A percentile compares a stretch with the other conserved stretches of the same genome.
Evolutionary conservation across 2,888 invertebrate genomes (phyloP).

Genomic region (Holacanthella duospinosa): DNA sequence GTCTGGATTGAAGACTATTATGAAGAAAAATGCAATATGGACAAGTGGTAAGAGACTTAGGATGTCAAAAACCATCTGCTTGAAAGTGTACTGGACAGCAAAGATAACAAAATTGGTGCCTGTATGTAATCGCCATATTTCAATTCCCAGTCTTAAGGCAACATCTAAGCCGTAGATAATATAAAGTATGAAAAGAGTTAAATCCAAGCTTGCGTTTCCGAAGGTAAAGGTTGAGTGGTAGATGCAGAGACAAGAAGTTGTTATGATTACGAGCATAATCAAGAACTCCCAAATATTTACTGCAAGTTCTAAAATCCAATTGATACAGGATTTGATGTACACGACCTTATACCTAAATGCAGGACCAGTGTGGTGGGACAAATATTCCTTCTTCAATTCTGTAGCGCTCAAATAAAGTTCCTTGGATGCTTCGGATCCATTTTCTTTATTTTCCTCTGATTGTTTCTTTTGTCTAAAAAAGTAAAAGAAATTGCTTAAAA

Average conservation of each 20-base stretch:
- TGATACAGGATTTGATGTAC: too few relatives aligned
- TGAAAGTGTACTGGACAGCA: background rate
- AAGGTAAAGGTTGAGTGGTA: background rate
- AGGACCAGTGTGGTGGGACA: too few relatives aligned
- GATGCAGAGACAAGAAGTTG: background rate
- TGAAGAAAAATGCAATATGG: background rate
- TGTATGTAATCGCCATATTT: background rate
- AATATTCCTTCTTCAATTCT: too few relatives aligned
- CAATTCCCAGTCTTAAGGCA: background rate
- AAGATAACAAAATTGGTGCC: background rate
- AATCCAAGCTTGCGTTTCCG: background rate
- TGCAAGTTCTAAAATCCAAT: too few relatives aligned
- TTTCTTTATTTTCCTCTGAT: too few relatives aligned
- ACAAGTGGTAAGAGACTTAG: background rate
- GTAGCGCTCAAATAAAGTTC: too few relatives aligned
- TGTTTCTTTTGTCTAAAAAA: too few relatives aligned
- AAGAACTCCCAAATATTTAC: background rate
- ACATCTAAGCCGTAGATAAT: background rate
- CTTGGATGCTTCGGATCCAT: too few relatives aligned
- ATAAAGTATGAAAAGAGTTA: background rate
- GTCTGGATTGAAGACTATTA: background rate
- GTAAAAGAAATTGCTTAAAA: too few relatives aligned
- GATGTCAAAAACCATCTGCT: background rate
- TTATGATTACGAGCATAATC: background rate
- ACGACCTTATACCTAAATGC: too few relatives aligned